A percentile compares a stretch with the other conserved stretches of the same genome.
Evolutionary conservation across 2,797 vertebrate species (phyloP).

Genomic region (Sylvia borin): DNA sequence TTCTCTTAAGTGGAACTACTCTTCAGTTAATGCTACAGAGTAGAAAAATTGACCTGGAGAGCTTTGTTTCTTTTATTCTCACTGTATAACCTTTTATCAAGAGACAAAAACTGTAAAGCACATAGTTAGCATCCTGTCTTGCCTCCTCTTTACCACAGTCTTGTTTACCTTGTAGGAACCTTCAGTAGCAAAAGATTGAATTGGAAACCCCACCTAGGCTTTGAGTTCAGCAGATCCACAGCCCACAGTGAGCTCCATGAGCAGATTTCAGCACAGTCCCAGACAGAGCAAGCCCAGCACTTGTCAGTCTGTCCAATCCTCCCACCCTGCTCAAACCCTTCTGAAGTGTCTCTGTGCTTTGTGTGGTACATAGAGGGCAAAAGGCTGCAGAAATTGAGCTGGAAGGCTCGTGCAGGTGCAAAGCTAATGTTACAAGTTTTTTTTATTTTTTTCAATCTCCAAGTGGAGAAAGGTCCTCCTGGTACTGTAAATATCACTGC

Average conservation of each 20-base stretch:
- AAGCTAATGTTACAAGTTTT: background rate
- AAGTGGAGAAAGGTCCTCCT: constrained; percentile 1
- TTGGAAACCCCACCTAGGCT: background rate
- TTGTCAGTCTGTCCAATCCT: background rate
- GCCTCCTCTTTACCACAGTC: background rate
- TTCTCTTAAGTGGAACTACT: background rate
- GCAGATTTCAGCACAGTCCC: background rate
- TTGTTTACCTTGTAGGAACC: background rate
- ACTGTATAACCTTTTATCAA: background rate
- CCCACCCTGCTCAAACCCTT: background rate
- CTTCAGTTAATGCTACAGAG: background rate
- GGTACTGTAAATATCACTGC: constrained; percentile 37
- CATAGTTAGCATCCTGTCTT: background rate
- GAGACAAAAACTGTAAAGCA: constrained; percentile 9
- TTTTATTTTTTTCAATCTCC: background rate
- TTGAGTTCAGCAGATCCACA: background rate
- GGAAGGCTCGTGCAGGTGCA: background rate
- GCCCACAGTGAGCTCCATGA: background rate
- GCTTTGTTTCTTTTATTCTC: background rate
- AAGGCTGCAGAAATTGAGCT: background rate
- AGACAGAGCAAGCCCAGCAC: background rate
- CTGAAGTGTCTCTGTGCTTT: background rate
- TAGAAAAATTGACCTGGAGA: background rate
- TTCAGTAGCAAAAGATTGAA: background rate
- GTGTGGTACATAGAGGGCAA: background rate